Conservation (phyloP, 2,113 vertebrate genomes). For the Microcebus jonahi region DNA sequence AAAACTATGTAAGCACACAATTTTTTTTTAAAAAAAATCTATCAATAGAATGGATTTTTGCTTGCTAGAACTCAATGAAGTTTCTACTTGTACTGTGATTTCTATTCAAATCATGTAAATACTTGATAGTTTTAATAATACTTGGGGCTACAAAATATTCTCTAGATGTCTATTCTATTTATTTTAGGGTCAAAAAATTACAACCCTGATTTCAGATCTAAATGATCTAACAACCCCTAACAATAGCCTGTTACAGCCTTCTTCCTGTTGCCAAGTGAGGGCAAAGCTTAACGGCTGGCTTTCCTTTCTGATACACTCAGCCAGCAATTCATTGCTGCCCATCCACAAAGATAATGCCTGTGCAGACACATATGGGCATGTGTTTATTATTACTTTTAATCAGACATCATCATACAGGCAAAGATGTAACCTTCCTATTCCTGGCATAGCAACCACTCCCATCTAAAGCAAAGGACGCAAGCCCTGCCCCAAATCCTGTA, state of each 20-base stretch:
- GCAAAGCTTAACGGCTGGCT: neutral
- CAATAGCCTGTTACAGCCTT: neutral
- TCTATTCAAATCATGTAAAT: neutral
- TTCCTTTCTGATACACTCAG: neutral
- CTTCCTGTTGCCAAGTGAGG: neutral
- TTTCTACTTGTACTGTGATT: neutral
- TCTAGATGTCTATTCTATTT: neutral
- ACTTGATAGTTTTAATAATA: neutral
- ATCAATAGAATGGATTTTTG: neutral
- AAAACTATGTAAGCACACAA: neutral
- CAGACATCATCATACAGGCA: constrained; percentile 42
- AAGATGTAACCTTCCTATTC: constrained; percentile 20
- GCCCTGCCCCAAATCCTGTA: constrained; percentile 60
- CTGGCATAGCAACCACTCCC: constrained; percentile 52
- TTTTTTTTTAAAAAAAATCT: neutral
- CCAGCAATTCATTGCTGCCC: constrained; percentile 1
- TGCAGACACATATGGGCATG: constrained; percentile 48
- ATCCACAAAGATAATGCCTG: constrained; percentile 48
- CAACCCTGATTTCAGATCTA: neutral
- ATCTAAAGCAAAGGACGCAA: neutral
- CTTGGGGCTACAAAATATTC: neutral
- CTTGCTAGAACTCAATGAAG: neutral
- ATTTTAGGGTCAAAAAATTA: neutral
- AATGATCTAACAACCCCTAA: neutral
- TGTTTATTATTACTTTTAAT: constrained; percentile 54